Conservation (phyloP, 1,140 invertebrate species). For the Caerostris extrusa region DNA sequence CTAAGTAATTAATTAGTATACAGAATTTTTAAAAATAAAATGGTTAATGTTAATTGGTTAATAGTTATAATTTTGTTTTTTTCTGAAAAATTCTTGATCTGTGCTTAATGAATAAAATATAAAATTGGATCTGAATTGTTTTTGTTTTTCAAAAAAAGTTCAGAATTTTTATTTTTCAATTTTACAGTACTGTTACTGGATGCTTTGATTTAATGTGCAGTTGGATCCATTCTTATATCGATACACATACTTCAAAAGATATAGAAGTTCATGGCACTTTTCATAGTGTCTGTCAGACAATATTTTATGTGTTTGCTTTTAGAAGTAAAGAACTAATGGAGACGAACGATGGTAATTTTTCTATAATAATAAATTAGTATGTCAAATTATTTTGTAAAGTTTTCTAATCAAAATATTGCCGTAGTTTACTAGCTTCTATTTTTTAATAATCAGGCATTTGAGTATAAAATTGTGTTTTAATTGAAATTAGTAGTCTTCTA, state of each 20-base stretch:
- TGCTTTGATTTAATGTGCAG: slow-evolving; percentile 86
- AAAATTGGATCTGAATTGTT: background rate
- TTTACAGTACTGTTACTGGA: slow-evolving; percentile 85
- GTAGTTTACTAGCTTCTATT: too few species aligned
- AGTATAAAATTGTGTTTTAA: too few species aligned
- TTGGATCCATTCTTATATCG: slow-evolving; percentile 90
- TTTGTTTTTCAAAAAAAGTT: background rate
- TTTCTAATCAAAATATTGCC: too few species aligned
- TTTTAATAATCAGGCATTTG: too few species aligned
- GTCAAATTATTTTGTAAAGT: too few species aligned
- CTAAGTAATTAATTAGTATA: too few species aligned
- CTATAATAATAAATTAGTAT: too few species aligned
- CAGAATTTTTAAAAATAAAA: too few species aligned
- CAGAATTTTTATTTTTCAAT: background rate
- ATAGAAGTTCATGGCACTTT: slow-evolving; percentile 90
- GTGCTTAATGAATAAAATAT: background rate
- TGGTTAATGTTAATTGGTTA: too few species aligned
- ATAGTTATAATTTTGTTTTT: background rate
- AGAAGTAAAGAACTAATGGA: slow-evolving; percentile 91
- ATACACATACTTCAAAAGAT: slow-evolving; percentile 82
- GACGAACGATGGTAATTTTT: slow-evolving; percentile 81
- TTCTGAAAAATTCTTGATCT: background rate
- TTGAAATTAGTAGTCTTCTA: too few species aligned
- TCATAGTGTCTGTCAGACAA: slow-evolving; percentile 92
- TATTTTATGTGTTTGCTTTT: slow-evolving; percentile 95